A percentile compares a stretch with the other conserved stretches of the same genome.
These are phyloP conservation scores for Nephrotoma guestfalica DNA, from an alignment of 2,888 invertebrate genomes.

Conservation along the genomic window DNA sequence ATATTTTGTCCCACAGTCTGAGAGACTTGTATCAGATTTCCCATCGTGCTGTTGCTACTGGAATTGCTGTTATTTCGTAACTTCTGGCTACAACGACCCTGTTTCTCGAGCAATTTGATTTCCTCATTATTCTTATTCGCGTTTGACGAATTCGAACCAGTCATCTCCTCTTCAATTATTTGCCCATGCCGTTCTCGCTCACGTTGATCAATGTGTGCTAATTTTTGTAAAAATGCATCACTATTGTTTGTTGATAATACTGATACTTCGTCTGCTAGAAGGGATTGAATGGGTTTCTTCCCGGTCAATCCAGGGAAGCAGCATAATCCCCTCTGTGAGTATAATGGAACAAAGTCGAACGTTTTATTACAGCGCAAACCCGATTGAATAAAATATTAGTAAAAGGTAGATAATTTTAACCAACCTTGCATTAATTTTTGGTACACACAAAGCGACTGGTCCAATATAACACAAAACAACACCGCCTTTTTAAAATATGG, in stretches of 20 bases:
- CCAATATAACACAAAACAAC: background rate
- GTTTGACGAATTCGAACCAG: background rate
- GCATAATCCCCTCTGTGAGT: slow-evolving; percentile 14
- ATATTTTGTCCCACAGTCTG: slow-evolving; percentile 18
- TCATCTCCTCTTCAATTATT: slow-evolving; percentile 7
- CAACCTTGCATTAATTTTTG: background rate
- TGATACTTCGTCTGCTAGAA: slow-evolving; percentile 16
- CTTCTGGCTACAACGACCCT: slow-evolving; percentile 16
- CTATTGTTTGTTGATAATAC: slow-evolving; percentile 17
- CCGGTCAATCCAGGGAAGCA: slow-evolving; percentile 16
- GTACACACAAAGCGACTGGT: background rate
- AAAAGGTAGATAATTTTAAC: background rate
- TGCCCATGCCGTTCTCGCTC: slow-evolving; percentile 13
- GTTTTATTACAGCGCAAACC: background rate
- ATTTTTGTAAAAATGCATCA: slow-evolving; percentile 17
- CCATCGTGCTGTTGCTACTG: slow-evolving; percentile 8
- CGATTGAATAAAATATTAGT: background rate
- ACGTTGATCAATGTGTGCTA: slow-evolving; percentile 15
- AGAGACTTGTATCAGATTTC: slow-evolving; percentile 16
- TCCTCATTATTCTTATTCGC: slow-evolving; percentile 14
- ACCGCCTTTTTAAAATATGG: background rate
- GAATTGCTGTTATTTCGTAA: slow-evolving; percentile 11
- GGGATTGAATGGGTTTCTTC: slow-evolving; percentile 15
- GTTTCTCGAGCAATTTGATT: slow-evolving; percentile 16
- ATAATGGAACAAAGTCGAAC: background rate